A percentile compares a stretch with the other conserved stretches of the same genome.
Evolutionary conservation across 2,888 invertebrate species (phyloP).

Genomic region (Odiellus spinosus): DNA sequence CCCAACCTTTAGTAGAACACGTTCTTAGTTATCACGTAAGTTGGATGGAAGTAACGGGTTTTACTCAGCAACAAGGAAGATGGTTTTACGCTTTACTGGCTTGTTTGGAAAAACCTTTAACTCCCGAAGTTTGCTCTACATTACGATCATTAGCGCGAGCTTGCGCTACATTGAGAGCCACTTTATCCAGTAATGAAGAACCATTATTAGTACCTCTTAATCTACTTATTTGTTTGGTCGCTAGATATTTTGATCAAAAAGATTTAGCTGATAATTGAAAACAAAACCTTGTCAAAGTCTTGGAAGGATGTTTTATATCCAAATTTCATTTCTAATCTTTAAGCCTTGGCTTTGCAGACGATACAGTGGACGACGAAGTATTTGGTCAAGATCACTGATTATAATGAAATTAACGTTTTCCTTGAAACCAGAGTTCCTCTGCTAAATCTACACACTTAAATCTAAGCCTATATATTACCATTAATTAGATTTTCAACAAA

Average conservation of each 20-base stretch:
- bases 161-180: conserved; percentile 34
- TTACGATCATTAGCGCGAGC: conserved; percentile 46
- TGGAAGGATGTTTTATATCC: too few species aligned
- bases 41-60: conserved; percentile 33
- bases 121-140: conserved; percentile 47
- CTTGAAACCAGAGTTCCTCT: too few species aligned
- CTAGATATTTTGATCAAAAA: conserved; percentile 53
- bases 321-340: too few species aligned
- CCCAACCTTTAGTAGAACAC: conserved; percentile 33
- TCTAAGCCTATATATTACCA: too few species aligned
- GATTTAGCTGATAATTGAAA: conserved; percentile 45
- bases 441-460: too few species aligned
- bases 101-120: conserved; percentile 46
- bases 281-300: too few species aligned
- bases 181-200: conserved; percentile 21
- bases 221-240: conserved; percentile 55
- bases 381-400: too few species aligned
- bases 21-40: conserved; percentile 37
- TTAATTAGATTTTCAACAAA: too few species aligned
- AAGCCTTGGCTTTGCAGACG: too few species aligned
- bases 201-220: conserved; percentile 41
- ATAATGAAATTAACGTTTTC: too few species aligned
- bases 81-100: conserved; percentile 55
- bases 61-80: conserved; percentile 38
- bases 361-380: too few species aligned